Conservation (phyloP, 2,797 vertebrate species). For the Rhynchotus rufescens region DNA sequence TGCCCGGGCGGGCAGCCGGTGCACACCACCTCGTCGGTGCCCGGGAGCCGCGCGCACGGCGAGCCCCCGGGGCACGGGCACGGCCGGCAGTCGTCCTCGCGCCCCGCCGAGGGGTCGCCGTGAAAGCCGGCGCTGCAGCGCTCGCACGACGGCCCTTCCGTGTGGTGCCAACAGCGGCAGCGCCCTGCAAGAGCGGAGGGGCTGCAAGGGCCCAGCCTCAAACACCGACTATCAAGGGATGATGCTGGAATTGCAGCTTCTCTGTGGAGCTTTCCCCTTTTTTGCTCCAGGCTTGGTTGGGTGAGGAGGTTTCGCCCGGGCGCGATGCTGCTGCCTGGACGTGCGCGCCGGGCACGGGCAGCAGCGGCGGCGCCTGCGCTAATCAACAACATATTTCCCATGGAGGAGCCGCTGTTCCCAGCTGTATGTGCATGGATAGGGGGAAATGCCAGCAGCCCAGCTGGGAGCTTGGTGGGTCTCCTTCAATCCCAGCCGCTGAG, state of each 20-base stretch:
- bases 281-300: not conserved
- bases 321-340: not conserved
- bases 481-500: conserved; percentile 45
- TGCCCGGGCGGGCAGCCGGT: conserved; percentile 89
- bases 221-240: not conserved
- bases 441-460: conserved; percentile 16
- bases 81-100: conserved; percentile 82
- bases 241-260: rapidly evolving
- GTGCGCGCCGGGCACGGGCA: not conserved
- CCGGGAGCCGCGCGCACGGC: conserved; percentile 82
- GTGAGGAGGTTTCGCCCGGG: not conserved
- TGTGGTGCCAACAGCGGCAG: conserved; percentile 88
- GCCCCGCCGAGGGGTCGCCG: conserved; percentile 87
- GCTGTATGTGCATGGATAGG: not conserved
- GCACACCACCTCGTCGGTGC: conserved; percentile 87
- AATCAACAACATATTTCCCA: conserved; percentile 50
- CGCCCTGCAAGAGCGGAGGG: conserved; percentile 78
- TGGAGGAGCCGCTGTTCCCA: not conserved
- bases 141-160: conserved; percentile 88
- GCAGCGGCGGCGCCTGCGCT: conserved; percentile 12
- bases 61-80: conserved; percentile 89
- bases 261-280: not conserved
- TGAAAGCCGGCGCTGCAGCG: conserved; percentile 89
- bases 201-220: not conserved
- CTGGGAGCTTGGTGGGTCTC: conserved; percentile 13